Percentiles rank a stretch among this genome's conserved stretches.
Conservation (phyloP, 2,888 invertebrate species). For the Flabesymbios commensalis region DNA sequence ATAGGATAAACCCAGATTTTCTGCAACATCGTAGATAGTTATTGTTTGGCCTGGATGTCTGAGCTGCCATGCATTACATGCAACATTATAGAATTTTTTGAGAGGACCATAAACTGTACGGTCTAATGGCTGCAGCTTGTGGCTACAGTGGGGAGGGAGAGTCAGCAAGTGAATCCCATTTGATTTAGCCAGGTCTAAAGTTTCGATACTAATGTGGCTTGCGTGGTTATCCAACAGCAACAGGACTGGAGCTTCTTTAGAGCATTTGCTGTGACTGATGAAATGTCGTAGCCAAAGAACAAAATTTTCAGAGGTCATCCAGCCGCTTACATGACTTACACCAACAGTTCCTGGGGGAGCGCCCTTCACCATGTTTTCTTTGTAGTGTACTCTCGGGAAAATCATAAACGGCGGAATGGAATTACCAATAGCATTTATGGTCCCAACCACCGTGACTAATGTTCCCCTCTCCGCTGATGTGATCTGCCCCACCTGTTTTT, state of each 20-base stretch:
- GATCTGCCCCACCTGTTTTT: conserved; percentile 12
- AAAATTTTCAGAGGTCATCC: conserved; percentile 48
- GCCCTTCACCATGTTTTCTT: not conserved
- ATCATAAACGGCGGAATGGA: not conserved
- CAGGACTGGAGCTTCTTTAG: conserved; percentile 41
- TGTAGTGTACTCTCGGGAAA: conserved; percentile 1
- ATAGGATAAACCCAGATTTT: conserved; percentile 50
- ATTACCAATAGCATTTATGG: not conserved
- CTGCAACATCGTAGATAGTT: conserved; percentile 60
- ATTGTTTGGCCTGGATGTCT: no score
- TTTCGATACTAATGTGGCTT: conserved; percentile 39
- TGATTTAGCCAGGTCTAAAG: conserved; percentile 48
- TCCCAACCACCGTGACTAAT: conserved; percentile 1
- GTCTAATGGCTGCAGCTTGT: conserved; percentile 61
- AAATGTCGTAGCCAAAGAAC: conserved; percentile 45
- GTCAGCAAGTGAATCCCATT: conserved; percentile 57
- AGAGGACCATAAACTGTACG: no score
- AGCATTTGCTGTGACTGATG: conserved; percentile 39
- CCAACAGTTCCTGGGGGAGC: conserved; percentile 3
- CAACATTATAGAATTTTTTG: conserved; percentile 40
- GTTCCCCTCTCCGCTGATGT: conserved; percentile 7
- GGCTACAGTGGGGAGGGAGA: conserved; percentile 59
- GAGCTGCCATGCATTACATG: conserved; percentile 45
- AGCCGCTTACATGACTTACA: conserved; percentile 33
- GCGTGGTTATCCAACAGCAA: conserved; percentile 48